Base-by-base conservation (phyloP, 2,113 vertebrate species). In the Passer domesticus region DNA sequence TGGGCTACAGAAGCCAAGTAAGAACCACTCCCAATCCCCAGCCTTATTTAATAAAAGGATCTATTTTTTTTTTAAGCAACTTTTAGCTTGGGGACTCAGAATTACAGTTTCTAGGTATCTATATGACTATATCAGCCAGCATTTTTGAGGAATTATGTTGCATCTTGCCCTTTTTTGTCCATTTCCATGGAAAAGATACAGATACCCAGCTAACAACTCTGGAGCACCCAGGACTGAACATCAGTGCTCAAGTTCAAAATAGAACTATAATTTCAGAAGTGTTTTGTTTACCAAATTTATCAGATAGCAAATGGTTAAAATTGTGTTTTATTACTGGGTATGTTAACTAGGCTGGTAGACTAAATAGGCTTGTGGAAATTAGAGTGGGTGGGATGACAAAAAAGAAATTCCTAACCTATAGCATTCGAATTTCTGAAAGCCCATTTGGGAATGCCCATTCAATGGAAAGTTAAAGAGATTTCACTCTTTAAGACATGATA, bases 351-450 rank as follows among this genome's bases (percentile, higher is more conserved):
- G 28, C 41, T 82, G 63, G 44, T 50, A 59, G 35, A 90, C 30
- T 43, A 72, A 83, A 81, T 19, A n/a, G 52, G 30, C 56, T 81
- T 75, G 44, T 52, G 44, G 52, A 96, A 95, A 70, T 78, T 43
- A 93, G 59, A 95, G 41, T 64, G 50, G 43, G 50, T 67, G 47
- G 43, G 52, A 68, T 63, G 39, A 67, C n/a, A 79, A 80, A 88
- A 89, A 53, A 85, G 63, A 89, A 95, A 92, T 47, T 52, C 76
- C 83, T 83, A 85, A 90, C 68, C 83, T 81, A 76, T 46, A 93
- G 68, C 56, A 70, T 13, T 66, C 1, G 2, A 43, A 70, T 43
- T 86, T 89, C 76, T 93, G 73, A 96, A 93, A 90, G 75, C 31
- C 20, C 56, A 58, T 74, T 55, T 78, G 73, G 89, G 79, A 90